Base-by-base conservation (phyloP, 1,140 invertebrate genomes). In the Pseudomyrmex sp. region DNA sequence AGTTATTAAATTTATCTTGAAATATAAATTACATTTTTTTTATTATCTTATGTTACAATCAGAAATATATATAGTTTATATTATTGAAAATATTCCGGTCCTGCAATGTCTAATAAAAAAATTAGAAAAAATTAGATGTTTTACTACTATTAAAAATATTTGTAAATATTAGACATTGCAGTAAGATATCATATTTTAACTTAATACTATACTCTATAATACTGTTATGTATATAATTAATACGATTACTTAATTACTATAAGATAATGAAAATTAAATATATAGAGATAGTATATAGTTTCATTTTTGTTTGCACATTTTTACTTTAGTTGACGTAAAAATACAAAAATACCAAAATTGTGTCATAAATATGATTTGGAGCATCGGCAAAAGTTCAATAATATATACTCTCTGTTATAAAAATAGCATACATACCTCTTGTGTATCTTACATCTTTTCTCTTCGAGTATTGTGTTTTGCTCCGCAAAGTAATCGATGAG, bases 361-460 rank as follows among this genome's bases (percentile, higher is more conserved):
- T 3, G 13, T 35, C 13, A 46, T 77, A 59, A 59, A 50, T 80
- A 23, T 61, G 20, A 80, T 80, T 80, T 59, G 15, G 76, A 44
- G 7, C 23, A 70, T 70, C 76, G 44, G 46, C 9, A 59, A 69
- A 58, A 61, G 54, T 35, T 2, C 23, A 48, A 44, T 20, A 79
- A 79, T 79, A 79, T 8, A 26, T 13, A 35, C 5, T 35, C 35
- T 44, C 26, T 68, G 35, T 26, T 26, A 12, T 44, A 70, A 72
- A 80, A 80, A 72, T 80, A 80, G 8, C 35, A 35, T 35, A 35
- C 7, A 7, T 35, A 35, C 35, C 35, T 59, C 10, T 48, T 44
- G 12, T 58, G 18, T 26, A 59, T 80, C 18, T 35, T 54, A 56
- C 48, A 76, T 76, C 18, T 35, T 35, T 35, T 7, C 5, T 66